Evolutionary conservation across 2,888 invertebrate genomes (phyloP).

Genomic region (Eilema sororculum): DNA sequence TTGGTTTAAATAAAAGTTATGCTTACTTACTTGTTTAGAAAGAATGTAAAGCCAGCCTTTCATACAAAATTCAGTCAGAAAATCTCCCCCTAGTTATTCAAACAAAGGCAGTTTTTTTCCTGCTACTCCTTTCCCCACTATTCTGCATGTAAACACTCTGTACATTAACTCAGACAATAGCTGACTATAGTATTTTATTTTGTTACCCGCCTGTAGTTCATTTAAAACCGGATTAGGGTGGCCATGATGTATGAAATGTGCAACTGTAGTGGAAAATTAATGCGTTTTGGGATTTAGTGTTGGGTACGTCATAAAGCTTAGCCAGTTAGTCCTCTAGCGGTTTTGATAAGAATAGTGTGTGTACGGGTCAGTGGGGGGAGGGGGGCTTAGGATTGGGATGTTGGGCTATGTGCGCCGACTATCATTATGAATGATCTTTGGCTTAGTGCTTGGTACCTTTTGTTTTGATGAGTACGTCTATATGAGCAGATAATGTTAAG

Average conservation of each 20-base stretch:
- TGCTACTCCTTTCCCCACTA: conserved; percentile 32
- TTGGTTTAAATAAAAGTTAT: no score
- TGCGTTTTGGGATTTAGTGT: conserved; percentile 36
- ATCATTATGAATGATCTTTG: not conserved
- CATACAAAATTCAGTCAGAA: not conserved
- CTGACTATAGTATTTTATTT: conserved; percentile 56
- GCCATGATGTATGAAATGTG: conserved; percentile 53
- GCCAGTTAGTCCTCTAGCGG: conserved; percentile 20
- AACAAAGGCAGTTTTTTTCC: conserved; percentile 33
- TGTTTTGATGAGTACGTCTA: not conserved
- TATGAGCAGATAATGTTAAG: not conserved
- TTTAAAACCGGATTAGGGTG: conserved; percentile 52
- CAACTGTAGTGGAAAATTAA: conserved; percentile 44
- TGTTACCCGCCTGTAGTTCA: conserved; percentile 53
- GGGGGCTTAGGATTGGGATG: conserved; percentile 15
- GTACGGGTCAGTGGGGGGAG: not conserved
- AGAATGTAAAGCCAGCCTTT: not conserved
- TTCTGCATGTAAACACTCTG: conserved; percentile 39
- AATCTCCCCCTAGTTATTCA: not conserved
- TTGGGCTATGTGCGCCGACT: not conserved
- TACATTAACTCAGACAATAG: conserved; percentile 59
- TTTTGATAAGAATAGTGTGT: conserved; percentile 25
- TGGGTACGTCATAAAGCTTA: conserved; percentile 32
- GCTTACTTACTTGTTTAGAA: no score
- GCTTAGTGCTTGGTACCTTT: not conserved